A percentile compares a stretch with the other conserved stretches of the same genome.
These are phyloP conservation scores for Resseliella maxima DNA, from an alignment of 2,888 invertebrate genomes.

Conservation along the genomic window DNA sequence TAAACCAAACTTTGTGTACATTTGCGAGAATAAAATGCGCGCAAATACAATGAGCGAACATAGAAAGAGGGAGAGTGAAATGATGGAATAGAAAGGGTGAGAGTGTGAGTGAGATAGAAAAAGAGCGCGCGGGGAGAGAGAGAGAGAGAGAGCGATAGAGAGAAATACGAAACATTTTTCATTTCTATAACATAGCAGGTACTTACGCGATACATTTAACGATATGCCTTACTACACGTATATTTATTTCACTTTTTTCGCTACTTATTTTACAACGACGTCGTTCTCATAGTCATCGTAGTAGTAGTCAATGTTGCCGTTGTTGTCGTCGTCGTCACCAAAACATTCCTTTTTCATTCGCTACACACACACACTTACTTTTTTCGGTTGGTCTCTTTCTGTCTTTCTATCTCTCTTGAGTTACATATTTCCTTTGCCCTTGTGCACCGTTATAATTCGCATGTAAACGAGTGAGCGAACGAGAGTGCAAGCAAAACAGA, in stretches of 20 bases:
- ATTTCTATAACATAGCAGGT: constrained; percentile 25
- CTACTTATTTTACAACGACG: constrained; percentile 17
- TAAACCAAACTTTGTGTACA: constrained; percentile 24
- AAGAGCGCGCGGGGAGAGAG: too few relatives aligned
- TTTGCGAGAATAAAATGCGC: constrained; percentile 13
- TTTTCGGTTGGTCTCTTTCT: not conserved
- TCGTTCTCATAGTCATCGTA: not conserved
- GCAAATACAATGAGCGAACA: constrained; percentile 24
- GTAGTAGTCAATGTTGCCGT: not conserved
- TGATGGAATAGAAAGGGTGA: too few relatives aligned
- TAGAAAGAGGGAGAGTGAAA: too few relatives aligned
- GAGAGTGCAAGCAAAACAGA: not conserved
- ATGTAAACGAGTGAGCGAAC: not conserved
- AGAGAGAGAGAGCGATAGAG: too few relatives aligned
- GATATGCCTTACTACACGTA: constrained; percentile 48
- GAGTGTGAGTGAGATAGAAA: too few relatives aligned
- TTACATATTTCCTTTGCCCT: too few relatives aligned
- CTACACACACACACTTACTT: not conserved
- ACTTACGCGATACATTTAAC: constrained; percentile 28
- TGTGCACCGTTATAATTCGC: too few relatives aligned
- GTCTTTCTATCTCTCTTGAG: not conserved
- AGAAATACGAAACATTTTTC: not conserved
- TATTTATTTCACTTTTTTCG: constrained; percentile 29
- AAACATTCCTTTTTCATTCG: constrained; percentile 27
- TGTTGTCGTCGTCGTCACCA: not conserved